Evolutionary conservation across 53 echinoderm and acorn worm genomes (phyloP), one percentile per base, ranked within the genome.

Genomic region (Holothuria scabra): DNA sequence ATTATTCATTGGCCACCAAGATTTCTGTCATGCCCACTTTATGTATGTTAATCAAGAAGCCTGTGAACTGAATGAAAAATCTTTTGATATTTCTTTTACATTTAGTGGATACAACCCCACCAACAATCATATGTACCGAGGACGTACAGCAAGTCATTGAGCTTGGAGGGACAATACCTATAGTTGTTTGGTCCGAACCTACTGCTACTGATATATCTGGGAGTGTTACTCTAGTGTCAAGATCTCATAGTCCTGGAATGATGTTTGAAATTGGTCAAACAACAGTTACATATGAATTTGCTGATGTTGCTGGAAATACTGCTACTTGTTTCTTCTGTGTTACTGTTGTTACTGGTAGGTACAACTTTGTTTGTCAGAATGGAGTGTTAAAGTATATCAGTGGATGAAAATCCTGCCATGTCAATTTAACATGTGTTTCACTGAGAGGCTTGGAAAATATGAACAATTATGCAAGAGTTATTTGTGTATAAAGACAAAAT

Each of bases 171-270:
- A 18, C 89, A 1, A 56, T 83, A 46, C 49, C 60, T 37, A 83
- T 29, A 58, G 87, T 63, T 16, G 24, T 38, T 12, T 94, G 88
- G 82, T 12, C 26, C 29, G 94, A 94, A 32, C 94, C 91, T 3
- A 85, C 94, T 20, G 94, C 91, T 14, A 89, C 83, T 7, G 91
- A 91, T 81, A 76, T 88, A 76, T 89, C 91, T 58, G 94, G 94
- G 19, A 48, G 74, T 26, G 74, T 46, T 4, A 57, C 79, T 18
- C 80, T 84, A 16, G 56, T 24, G 26, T 30, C n/a, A 5, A 69
- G 85, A 29, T 83, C 89, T 48, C 84, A 84, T 55, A 30, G 14
- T 46, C 91, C 94, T 48, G 94, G 94, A 21, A 58, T 59, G 37
- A 30, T 28, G 20, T 94, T 91, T 84, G 31, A 44, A 0, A 22